Percentiles rank a stretch among this genome's conserved stretches.
These are phyloP conservation scores for Syngnathus floridae DNA, from an alignment of 2,113 vertebrate genomes.

Conservation along the genomic window DNA sequence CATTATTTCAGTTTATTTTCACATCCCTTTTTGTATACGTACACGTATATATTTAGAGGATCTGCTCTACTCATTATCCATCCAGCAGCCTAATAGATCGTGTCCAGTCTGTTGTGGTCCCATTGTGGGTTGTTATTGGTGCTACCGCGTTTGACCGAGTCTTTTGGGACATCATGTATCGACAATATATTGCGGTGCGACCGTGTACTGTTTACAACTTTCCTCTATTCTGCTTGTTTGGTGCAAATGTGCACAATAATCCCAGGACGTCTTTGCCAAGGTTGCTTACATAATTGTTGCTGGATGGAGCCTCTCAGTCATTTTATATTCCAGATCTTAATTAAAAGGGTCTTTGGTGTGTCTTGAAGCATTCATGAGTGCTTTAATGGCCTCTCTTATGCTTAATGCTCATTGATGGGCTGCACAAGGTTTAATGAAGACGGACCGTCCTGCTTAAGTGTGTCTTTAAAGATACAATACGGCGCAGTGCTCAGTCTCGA, in stretches of 20 bases:
- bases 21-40: no score
- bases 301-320: conserved; percentile 23
- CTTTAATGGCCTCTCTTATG: conserved; percentile 43
- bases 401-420: conserved; percentile 40
- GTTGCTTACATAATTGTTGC: conserved; percentile 32
- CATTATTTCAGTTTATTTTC: no score
- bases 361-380: conserved; percentile 36
- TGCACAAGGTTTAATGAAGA: conserved; percentile 37
- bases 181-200: conserved; percentile 3
- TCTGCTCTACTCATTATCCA: not conserved
- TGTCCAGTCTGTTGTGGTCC: conserved; percentile 22
- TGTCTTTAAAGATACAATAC: conserved; percentile 19
- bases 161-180: conserved; percentile 13
- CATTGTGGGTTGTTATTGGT: conserved; percentile 18
- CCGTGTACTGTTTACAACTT: not conserved
- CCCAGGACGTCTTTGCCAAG: conserved; percentile 15
- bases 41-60: not conserved
- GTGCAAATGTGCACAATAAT: conserved; percentile 6
- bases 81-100: conserved; percentile 30
- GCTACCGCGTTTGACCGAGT: conserved; percentile 15
- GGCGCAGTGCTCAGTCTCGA: conserved; percentile 2
- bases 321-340: conserved; percentile 33
- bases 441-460: conserved; percentile 17
- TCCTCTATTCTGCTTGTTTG: not conserved
- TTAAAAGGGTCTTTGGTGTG: conserved; percentile 37